Evolutionary conservation across 1,140 invertebrate genomes (phyloP).

Genomic region (Stenopsyche tienmushanensis): DNA sequence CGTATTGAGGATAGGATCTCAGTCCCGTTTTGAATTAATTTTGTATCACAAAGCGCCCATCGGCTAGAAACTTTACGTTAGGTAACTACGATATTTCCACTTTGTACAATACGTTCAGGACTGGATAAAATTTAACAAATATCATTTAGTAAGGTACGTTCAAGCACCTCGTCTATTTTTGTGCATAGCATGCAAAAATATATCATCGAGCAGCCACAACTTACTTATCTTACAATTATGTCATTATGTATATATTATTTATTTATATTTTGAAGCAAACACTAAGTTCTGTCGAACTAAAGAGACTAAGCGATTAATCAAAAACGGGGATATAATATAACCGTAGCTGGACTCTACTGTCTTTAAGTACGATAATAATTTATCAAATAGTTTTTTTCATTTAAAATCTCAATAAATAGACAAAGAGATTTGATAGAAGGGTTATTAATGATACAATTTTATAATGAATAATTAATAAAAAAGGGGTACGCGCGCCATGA

Average conservation of each 20-base stretch:
- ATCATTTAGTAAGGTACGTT: background rate
- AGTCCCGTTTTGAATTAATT: slow-evolving; percentile 11
- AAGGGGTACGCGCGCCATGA: slow-evolving; percentile 13
- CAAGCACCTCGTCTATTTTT: slow-evolving; percentile 13
- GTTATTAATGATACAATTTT: slow-evolving; percentile 36
- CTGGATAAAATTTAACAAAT: slow-evolving; percentile 14
- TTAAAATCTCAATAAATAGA: slow-evolving; percentile 38
- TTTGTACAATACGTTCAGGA: slow-evolving; percentile 16
- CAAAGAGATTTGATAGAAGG: slow-evolving; percentile 37
- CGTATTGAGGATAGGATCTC: slow-evolving; percentile 15
- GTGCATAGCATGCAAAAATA: slow-evolving; percentile 41
- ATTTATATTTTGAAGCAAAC: slow-evolving; percentile 39
- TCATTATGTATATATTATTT: slow-evolving; percentile 34
- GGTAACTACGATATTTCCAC: background rate
- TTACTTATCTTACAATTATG: slow-evolving; percentile 40
- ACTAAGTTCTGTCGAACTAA: slow-evolving; percentile 37
- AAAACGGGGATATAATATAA: slow-evolving; percentile 35
- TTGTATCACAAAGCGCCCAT: background rate
- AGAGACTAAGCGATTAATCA: slow-evolving; percentile 38
- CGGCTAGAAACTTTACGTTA: background rate
- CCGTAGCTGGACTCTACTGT: slow-evolving; percentile 36
- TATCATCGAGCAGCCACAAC: slow-evolving; percentile 41
- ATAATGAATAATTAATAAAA: slow-evolving; percentile 24
- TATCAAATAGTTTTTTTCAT: slow-evolving; percentile 32
- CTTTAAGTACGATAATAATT: slow-evolving; percentile 41